phyloP scores from a whole-genome alignment of 1,140 invertebrate genomes.

The Ips typographus region DNA sequence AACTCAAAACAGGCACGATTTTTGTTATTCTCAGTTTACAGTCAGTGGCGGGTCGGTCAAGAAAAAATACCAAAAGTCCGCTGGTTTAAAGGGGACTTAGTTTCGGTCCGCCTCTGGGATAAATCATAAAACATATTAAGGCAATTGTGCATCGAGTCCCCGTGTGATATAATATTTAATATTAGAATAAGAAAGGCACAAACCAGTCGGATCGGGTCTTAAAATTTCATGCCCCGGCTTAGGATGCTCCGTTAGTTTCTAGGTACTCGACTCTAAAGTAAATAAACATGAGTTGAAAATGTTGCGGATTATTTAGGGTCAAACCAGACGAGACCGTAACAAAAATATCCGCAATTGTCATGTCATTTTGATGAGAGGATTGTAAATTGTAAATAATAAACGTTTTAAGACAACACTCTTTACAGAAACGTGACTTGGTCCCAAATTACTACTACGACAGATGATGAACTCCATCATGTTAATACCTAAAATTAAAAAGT shows the following conservation, averaged over 20 bases:
- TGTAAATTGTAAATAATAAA: too few species aligned
- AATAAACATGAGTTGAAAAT: constrained; percentile 25
- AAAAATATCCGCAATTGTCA: neutral
- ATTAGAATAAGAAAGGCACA: constrained; percentile 30
- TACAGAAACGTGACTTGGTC: too few species aligned
- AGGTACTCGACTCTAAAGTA: constrained; percentile 27
- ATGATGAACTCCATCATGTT: too few species aligned
- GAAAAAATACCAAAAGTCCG: too few species aligned
- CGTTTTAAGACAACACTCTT: too few species aligned
- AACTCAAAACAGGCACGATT: constrained; percentile 5
- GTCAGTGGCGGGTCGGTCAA: neutral
- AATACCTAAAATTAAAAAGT: too few species aligned
- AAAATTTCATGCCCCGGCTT: constrained; percentile 30
- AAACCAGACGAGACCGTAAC: constrained; percentile 4
- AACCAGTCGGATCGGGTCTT: constrained; percentile 29
- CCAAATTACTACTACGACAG: too few species aligned
- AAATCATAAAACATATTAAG: neutral
- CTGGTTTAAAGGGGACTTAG: neutral
- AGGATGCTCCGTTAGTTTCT: constrained; percentile 27
- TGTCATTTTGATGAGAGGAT: too few species aligned
- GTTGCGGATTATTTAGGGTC: constrained; percentile 27
- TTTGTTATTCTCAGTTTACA: neutral
- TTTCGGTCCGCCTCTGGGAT: neutral
- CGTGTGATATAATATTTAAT: constrained; percentile 32
- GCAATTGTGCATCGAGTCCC: constrained; percentile 23